phyloP scores from a whole-genome alignment of 2,113 vertebrate species.

The Semnornis frantzii region DNA sequence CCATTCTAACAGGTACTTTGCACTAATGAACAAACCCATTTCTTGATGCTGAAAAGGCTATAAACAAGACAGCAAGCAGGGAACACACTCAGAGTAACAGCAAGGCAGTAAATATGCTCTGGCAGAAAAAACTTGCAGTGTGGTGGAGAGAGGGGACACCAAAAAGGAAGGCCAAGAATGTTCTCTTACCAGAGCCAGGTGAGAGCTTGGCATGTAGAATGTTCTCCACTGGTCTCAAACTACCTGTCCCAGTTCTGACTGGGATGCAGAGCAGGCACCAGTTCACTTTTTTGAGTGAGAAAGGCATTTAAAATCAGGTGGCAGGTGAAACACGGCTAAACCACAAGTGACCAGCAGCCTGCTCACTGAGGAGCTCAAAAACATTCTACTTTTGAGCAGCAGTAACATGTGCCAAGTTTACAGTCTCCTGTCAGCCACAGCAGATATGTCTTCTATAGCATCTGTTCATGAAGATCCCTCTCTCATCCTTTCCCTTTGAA shows the following conservation, averaged over 20 bases:
- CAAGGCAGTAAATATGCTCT: background rate
- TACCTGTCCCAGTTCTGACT: background rate
- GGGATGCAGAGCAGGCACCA: background rate
- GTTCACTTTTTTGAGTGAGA: background rate
- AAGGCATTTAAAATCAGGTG: background rate
- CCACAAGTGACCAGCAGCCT: background rate
- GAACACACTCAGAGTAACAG: background rate
- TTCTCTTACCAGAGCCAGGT: background rate
- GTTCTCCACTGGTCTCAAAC: background rate
- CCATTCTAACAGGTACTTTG: background rate
- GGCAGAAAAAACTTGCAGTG: background rate
- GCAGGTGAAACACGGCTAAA: background rate
- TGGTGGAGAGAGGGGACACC: background rate
- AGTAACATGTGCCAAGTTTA: background rate
- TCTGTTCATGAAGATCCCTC: background rate
- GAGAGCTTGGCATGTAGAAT: background rate
- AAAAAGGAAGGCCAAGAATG: background rate
- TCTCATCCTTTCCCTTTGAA: background rate
- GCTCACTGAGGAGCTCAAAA: background rate
- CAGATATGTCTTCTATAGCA: background rate
- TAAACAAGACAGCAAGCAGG: background rate
- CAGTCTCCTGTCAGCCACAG: background rate
- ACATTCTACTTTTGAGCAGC: background rate
- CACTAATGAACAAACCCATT: background rate
- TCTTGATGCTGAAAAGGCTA: background rate